Evolutionary conservation across 2,888 invertebrate genomes (phyloP), one percentile per base, ranked within the genome.

Genomic region (Calliphora vomitoria): DNA sequence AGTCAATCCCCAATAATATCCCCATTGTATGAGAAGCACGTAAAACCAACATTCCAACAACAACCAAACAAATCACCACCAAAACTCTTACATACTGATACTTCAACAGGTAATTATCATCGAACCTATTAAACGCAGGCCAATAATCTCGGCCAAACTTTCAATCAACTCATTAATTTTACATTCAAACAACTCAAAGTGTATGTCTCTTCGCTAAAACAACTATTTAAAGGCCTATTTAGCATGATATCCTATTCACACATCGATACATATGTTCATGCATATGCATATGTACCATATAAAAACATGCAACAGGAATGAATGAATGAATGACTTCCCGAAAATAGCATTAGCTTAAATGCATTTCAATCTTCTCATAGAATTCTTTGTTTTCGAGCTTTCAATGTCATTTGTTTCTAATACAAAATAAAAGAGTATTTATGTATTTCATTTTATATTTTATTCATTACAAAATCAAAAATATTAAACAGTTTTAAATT

Each of bases 61-160:
- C 53, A 74, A 68, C 41, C 41, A 81, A 25, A 58, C 55, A 79
- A 64, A 58, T 74, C 81, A 84, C 88, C 81, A 89, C 89, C 76
- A 44, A 71, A 82, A 11, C 11, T 41, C 58, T 68, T 41, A 50
- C 44, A 13, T 58, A 60, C 82, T 66, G 72, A 84, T 60, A 72
- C 80, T 76, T 55, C 86, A 13, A 82, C 88, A 88, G 89, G 89
- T 89, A 89, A 88, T 83, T 88, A 82, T 75, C 71, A 72, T 71
- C 35, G 68, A 72, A 55, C 50, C 25, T 69, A 55, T 81, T 74
- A 81, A 75, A 41, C 79, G 44, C 31, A 69, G 68, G 35, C n/a
- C 13, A 75, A 69, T 55, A 53, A 75, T 62, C 47, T 62, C 20
- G 38, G 31, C 81, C 78, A 72, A 72, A 38, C 53, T 18, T 25